Base-by-base conservation (phyloP, 1,140 invertebrate genomes). In the Trachymyrmex cornetzi region DNA sequence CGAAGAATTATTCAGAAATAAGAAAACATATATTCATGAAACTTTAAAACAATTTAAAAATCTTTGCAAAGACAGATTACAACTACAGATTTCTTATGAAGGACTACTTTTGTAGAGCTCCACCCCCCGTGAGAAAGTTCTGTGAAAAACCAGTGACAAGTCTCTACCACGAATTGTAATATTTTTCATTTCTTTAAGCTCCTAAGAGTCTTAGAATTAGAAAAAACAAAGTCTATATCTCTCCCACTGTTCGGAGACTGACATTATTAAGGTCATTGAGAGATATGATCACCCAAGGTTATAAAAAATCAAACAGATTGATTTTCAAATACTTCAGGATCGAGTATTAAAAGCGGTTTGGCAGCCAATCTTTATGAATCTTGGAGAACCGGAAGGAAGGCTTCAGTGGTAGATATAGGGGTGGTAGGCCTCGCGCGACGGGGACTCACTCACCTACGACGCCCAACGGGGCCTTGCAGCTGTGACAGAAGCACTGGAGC, bases 401-500 rank as follows among this genome's bases (percentile, higher is more conserved):
- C 12, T 34, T 67, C 64, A 7, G 19, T 22, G 24, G 14, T 64
- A n/a, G 53, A 67, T n/a, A 67, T n/a, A 67, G 16, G 44, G n/a
- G 0, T 30, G 79, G 63, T 12, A 57, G 77, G 48, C 44, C 16
- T 86, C 30, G n/a, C 0, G n/a, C 14, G 44, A 34, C 50, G n/a
- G 6, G 30, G 6, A 61, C 30, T 81, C 30, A 94, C 96, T 96
- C 96, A 98, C 97, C 97, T 96, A 97, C 96, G 92, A 97, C 96
- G 90, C 97, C 95, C 89, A 98, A 95, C 87, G 97, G 97, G 93
- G 97, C 97, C 94, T 97, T 97, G 96, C 98, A 98, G 95, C 97
- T 97, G 94, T 98, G 97, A 96, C 98, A 98, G 96, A 98, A 98
- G 96, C 98, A 98, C 96, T 98, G 97, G 96, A 98, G 96, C 94